Conservation (phyloP, 2,797 vertebrate species). For the Clarias laeviceps region DNA sequence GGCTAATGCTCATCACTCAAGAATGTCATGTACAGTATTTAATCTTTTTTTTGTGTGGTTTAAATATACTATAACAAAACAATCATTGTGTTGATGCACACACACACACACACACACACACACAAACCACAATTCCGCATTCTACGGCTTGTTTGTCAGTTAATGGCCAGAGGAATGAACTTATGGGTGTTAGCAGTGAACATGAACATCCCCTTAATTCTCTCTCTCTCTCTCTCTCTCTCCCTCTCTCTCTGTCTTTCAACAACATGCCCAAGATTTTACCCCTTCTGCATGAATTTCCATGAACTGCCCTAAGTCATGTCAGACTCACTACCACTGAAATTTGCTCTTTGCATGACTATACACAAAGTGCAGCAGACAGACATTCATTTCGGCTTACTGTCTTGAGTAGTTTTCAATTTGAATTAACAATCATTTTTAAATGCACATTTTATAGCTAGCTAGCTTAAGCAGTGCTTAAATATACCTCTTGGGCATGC, state of each 20-base stretch:
- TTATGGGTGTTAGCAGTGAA: constrained; percentile 45
- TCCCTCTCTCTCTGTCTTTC: constrained; percentile 32
- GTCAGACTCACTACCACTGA: not conserved
- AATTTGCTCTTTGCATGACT: not conserved
- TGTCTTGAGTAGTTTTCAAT: no score
- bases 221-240: constrained; percentile 7
- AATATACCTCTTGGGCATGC: not conserved
- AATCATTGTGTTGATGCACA: not conserved
- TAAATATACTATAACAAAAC: not conserved
- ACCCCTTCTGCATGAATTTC: not conserved
- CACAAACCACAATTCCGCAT: constrained; percentile 17
- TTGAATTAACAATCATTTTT: not conserved
- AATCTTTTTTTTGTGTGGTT: not conserved
- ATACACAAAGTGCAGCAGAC: not conserved
- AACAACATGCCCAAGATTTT: no score
- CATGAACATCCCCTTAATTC: not conserved
- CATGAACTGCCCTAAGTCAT: not conserved
- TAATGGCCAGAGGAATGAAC: constrained; percentile 47
- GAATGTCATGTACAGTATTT: not conserved
- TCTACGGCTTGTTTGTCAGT: constrained; percentile 41
- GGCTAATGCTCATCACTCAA: not conserved
- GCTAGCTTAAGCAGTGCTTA: not conserved
- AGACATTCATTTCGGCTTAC: not conserved
- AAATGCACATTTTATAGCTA: not conserved
- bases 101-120: constrained; percentile 9